Evolutionary conservation across 1,140 invertebrate species (phyloP).

Genomic region (Phthorimaea operculella): DNA sequence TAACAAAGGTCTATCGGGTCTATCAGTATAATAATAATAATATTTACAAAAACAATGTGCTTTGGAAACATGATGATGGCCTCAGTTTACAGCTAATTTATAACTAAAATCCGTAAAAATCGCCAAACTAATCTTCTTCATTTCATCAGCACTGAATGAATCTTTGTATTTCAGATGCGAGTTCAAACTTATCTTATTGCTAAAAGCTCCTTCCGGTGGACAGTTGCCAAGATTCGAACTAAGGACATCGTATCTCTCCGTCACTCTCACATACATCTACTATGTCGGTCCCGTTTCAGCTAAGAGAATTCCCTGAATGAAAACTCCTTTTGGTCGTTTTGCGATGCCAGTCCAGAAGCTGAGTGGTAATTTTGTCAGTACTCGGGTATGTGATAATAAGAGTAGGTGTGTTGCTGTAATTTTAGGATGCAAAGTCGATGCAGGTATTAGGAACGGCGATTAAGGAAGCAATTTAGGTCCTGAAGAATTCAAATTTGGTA

Average conservation of each 20-base stretch:
- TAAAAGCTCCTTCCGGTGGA: slow-evolving; percentile 55
- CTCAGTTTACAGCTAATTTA: no score
- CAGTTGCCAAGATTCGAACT: slow-evolving; percentile 59
- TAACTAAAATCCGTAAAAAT: no score
- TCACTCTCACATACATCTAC: slow-evolving; percentile 13
- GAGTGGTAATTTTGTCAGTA: slow-evolving; percentile 13
- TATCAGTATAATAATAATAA: no score
- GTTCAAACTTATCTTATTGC: slow-evolving; percentile 46
- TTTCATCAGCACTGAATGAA: slow-evolving; percentile 35
- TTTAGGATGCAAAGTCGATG: no score
- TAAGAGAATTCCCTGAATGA: slow-evolving; percentile 59
- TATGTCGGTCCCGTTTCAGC: slow-evolving; percentile 32
- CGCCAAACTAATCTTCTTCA: no score
- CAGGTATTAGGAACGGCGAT: no score
- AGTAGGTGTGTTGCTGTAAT: not conserved
- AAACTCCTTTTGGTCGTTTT: slow-evolving; percentile 52
- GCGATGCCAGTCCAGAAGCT: slow-evolving; percentile 47
- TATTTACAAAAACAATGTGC: no score
- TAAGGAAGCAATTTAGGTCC: no score
- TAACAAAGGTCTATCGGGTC: no score
- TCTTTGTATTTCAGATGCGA: slow-evolving; percentile 55
- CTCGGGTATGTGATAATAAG: slow-evolving; percentile 30
- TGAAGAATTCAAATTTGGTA: no score
- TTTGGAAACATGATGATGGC: no score
- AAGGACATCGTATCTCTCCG: slow-evolving; percentile 27